Evolutionary conservation across 1,140 invertebrate species (phyloP).

Genomic region (Drosophila bifasciata): DNA sequence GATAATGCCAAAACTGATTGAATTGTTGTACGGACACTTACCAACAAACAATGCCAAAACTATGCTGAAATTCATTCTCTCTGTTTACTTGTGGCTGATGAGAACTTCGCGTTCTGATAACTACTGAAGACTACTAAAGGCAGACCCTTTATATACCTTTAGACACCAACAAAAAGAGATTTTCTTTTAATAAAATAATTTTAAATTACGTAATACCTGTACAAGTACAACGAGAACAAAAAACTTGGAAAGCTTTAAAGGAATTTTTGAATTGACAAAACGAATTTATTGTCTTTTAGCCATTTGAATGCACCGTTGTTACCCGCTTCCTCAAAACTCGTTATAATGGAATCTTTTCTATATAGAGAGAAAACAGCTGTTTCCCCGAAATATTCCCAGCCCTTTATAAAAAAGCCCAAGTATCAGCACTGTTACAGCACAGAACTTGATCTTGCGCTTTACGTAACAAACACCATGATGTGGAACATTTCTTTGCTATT

Average conservation of each 20-base stretch:
- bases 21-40: neutral
- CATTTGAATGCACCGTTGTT: no score
- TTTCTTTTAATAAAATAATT: constrained; percentile 8
- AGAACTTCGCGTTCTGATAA: neutral
- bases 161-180: neutral
- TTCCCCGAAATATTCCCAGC: neutral
- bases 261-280: no score
- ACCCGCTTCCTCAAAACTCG: no score
- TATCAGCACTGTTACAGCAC: neutral
- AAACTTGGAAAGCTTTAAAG: no score
- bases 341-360: neutral
- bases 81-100: neutral
- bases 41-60: constrained; percentile 1
- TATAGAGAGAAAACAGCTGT: neutral
- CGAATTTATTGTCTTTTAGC: no score
- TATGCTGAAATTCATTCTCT: neutral
- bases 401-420: constrained; percentile 48
- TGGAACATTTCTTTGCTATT: constrained; percentile 45
- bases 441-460: constrained; percentile 14
- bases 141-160: constrained; percentile 18
- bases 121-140: neutral
- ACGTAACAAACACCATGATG: constrained; percentile 37
- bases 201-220: neutral
- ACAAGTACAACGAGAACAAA: neutral
- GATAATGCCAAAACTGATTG: neutral